Evolutionary conservation across 2,113 vertebrate species (phyloP).

Genomic region (Brienomyrus brachyistius): DNA sequence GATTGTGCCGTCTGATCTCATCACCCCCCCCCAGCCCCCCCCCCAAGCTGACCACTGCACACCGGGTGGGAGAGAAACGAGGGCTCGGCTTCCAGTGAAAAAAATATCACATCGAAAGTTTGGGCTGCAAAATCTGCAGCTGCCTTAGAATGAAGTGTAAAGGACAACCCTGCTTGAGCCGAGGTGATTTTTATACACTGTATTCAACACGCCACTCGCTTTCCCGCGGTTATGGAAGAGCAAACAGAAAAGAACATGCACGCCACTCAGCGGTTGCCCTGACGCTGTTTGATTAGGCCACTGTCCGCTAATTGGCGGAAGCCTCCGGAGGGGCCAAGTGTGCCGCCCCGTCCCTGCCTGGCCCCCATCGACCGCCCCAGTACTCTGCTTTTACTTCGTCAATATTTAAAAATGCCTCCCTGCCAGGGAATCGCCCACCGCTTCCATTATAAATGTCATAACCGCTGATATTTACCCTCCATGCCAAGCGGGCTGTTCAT

Average conservation of each 20-base stretch:
- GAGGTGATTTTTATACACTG: background rate
- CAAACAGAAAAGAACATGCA: background rate
- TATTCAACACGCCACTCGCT: too few species aligned
- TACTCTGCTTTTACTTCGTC: conserved; percentile 35
- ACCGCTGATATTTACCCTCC: conserved; percentile 47
- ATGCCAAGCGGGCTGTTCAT: conserved; percentile 33
- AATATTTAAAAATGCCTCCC: conserved; percentile 46
- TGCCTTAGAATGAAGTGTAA: background rate
- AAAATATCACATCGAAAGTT: background rate
- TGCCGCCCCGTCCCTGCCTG: background rate
- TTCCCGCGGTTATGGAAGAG: background rate
- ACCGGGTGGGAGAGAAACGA: background rate
- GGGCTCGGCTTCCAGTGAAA: background rate
- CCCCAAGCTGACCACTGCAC: background rate
- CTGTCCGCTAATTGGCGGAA: conserved; percentile 15
- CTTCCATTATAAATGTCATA: conserved; percentile 44
- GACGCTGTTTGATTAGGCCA: background rate
- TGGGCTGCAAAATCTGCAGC: background rate
- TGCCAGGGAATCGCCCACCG: conserved; percentile 37
- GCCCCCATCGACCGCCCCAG: conserved; percentile 32
- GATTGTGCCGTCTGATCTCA: background rate
- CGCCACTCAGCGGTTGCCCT: background rate
- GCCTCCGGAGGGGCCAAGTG: background rate
- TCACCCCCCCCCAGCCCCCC: background rate
- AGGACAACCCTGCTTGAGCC: background rate